Conservation (phyloP, 2,113 vertebrate species). For the Fregata magnificens region DNA sequence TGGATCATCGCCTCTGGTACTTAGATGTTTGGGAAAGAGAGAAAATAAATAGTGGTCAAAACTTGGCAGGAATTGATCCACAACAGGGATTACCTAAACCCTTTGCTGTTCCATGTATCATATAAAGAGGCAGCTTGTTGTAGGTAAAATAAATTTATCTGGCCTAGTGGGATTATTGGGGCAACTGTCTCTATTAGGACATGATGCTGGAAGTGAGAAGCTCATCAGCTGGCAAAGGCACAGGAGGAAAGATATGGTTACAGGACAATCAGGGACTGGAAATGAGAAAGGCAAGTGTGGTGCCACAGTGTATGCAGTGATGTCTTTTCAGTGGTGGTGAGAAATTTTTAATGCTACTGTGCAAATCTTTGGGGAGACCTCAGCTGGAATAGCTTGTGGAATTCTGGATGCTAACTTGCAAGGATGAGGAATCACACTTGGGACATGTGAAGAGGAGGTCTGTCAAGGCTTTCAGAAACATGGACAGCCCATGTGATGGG, state of each 20-base stretch:
- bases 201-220: not conserved
- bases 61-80: not conserved
- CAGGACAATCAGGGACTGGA: not conserved
- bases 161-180: not conserved
- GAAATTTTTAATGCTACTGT: not conserved
- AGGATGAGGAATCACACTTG: not conserved
- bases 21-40: not conserved
- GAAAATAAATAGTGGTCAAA: conserved; percentile 8
- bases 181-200: not conserved
- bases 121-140: not conserved
- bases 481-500: not conserved
- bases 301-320: not conserved
- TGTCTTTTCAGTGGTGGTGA: not conserved
- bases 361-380: not conserved
- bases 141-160: not conserved
- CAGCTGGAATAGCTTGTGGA: not conserved
- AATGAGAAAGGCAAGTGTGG: not conserved
- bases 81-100: not conserved
- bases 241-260: not conserved
- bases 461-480: not conserved
- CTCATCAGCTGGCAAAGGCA: not conserved
- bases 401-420: not conserved
- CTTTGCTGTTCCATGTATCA: not conserved
- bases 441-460: not conserved
- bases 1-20: not conserved